phyloP scores from a whole-genome alignment of 2,113 vertebrate genomes.

The Chaetodon auriga region DNA sequence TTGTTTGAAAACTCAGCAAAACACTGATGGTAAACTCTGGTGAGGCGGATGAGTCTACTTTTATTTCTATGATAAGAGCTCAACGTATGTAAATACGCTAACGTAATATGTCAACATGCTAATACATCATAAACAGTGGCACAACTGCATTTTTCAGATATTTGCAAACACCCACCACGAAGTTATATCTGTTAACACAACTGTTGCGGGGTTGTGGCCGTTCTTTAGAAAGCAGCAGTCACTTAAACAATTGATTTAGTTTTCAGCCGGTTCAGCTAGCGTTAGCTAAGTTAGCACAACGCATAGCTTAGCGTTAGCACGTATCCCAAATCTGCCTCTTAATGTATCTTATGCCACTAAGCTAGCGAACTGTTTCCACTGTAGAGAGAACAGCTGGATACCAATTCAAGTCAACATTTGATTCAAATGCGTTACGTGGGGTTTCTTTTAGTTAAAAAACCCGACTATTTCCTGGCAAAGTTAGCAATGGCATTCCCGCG shows the following conservation, averaged over 20 bases:
- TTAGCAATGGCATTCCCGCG: conserved; percentile 73
- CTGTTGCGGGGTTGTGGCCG: background rate
- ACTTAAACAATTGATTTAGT: no score
- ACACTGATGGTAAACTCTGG: no score
- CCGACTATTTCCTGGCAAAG: background rate
- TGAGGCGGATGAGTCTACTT: background rate
- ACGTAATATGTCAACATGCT: background rate
- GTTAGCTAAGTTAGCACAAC: conserved; percentile 8
- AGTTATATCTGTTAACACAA: no score
- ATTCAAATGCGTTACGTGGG: rapidly evolving
- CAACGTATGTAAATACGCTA: background rate
- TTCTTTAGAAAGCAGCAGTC: background rate
- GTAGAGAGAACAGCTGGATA: rapidly evolving
- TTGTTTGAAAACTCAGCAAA: no score
- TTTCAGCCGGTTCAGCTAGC: conserved; percentile 8
- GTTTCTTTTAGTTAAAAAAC: background rate
- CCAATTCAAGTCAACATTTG: rapidly evolving
- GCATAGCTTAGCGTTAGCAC: background rate
- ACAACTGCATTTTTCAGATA: no score
- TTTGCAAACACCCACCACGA: background rate
- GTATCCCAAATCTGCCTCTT: background rate
- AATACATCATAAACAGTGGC: no score
- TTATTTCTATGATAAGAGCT: background rate
- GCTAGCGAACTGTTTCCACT: rapidly evolving
- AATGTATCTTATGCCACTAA: rapidly evolving